phyloP scores from a whole-genome alignment of 2,888 invertebrate species.

The Magallana nippona region DNA sequence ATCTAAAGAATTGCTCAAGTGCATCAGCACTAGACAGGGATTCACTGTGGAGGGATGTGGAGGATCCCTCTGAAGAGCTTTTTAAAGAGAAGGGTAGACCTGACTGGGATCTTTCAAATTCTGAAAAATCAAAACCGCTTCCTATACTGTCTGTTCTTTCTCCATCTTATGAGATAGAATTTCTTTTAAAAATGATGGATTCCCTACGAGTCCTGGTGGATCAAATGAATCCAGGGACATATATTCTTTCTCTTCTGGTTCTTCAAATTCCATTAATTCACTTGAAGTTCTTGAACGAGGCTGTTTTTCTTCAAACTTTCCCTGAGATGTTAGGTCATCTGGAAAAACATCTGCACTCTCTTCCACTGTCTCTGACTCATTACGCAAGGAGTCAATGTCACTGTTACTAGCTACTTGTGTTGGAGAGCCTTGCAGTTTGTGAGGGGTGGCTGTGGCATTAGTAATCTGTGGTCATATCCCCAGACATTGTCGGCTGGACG shows the following conservation, averaged over 20 bases:
- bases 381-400: conserved; percentile 44
- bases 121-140: conserved; percentile 24
- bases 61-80: not conserved
- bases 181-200: conserved; percentile 58
- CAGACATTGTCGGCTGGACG: not conserved
- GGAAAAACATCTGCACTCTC: conserved; percentile 36
- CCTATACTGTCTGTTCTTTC: conserved; percentile 37
- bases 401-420: conserved; percentile 17
- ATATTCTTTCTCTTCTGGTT: conserved; percentile 69
- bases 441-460: not conserved
- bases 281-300: conserved; percentile 52
- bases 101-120: conserved; percentile 1
- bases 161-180: conserved; percentile 45
- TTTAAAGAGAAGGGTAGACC: not conserved
- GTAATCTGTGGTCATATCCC: not conserved
- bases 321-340: conserved; percentile 34
- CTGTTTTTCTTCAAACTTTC: conserved; percentile 41
- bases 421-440: not conserved
- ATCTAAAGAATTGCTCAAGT: conserved; percentile 33
- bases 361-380: not conserved
- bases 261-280: conserved; percentile 67
- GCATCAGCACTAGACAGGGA: conserved; percentile 34
- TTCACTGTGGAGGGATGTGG: not conserved
- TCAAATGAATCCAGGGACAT: conserved; percentile 73
- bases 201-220: conserved; percentile 67